A percentile compares a stretch with the other conserved stretches of the same genome.
Conservation (phyloP, 1,140 invertebrate genomes). For the Mactra quadrangularis region DNA sequence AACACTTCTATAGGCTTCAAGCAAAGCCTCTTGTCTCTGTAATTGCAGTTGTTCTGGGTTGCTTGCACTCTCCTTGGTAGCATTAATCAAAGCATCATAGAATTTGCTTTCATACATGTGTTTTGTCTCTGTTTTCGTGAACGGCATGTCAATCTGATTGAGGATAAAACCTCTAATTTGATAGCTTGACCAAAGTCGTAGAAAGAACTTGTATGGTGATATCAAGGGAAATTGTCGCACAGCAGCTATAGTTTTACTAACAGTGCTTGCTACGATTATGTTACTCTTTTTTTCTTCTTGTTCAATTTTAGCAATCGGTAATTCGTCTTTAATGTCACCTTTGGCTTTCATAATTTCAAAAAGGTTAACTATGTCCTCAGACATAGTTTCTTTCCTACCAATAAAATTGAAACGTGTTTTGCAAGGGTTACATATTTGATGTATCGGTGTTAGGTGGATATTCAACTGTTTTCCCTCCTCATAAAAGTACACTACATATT, state of each 20-base stretch:
- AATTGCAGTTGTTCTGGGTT: not conserved
- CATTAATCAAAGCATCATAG: not conserved
- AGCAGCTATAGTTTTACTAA: no score
- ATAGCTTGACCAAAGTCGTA: slow-evolving; percentile 35
- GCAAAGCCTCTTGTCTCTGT: slow-evolving; percentile 29
- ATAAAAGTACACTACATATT: slow-evolving; percentile 8
- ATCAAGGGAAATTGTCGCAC: not conserved
- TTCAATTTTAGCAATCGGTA: no score
- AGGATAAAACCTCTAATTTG: slow-evolving; percentile 50
- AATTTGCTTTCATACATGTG: not conserved
- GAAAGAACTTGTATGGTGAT: slow-evolving; percentile 22
- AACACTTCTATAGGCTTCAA: slow-evolving; percentile 40
- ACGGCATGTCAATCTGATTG: slow-evolving; percentile 20
- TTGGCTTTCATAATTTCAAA: not conserved
- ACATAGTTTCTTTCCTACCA: slow-evolving; percentile 79
- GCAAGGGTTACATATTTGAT: slow-evolving; percentile 78
- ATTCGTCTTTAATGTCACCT: not conserved
- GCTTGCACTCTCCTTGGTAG: not conserved
- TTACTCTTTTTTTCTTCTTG: no score
- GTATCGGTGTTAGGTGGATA: slow-evolving; percentile 79
- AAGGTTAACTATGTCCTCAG: slow-evolving; percentile 70
- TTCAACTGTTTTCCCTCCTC: slow-evolving; percentile 29
- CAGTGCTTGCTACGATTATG: no score
- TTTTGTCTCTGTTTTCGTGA: not conserved
- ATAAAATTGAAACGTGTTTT: slow-evolving; percentile 78